Conservation (phyloP, 2,113 vertebrate species). For the Zootoca vivipara region DNA sequence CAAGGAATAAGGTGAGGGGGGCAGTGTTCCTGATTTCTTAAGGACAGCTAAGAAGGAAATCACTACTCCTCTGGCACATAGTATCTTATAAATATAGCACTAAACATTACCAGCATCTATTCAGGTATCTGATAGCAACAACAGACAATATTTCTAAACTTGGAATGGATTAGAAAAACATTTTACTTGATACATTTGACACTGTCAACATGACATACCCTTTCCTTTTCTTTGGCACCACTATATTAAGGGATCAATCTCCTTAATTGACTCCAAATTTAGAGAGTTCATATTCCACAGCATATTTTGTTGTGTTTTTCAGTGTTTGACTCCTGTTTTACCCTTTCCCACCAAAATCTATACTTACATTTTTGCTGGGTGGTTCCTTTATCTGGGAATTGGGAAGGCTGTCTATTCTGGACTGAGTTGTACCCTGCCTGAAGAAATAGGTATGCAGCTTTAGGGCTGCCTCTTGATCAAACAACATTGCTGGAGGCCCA, state of each 20-base stretch:
- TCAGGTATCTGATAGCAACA: constrained; percentile 15
- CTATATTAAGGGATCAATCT: not conserved
- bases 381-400: too few relatives aligned
- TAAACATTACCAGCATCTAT: not conserved
- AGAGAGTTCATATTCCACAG: not conserved
- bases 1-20: too few relatives aligned
- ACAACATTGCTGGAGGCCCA: too few relatives aligned
- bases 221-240: not conserved
- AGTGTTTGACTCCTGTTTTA: not conserved
- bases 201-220: not conserved
- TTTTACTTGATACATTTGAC: not conserved
- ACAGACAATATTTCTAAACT: not conserved
- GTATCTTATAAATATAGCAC: not conserved
- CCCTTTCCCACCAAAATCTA: not conserved
- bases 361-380: not conserved
- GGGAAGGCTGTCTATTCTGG: too few relatives aligned
- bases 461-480: too few relatives aligned
- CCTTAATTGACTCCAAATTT: not conserved
- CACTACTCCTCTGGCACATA: not conserved
- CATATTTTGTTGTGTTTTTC: not conserved
- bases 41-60: not conserved
- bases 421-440: too few relatives aligned
- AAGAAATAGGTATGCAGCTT: too few relatives aligned
- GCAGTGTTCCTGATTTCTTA: not conserved
- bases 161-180: constrained; percentile 22